Evolutionary conservation across 2,113 vertebrate species (phyloP), one percentile per base, ranked within the genome.

Genomic region (Pygoscelis adeliae): DNA sequence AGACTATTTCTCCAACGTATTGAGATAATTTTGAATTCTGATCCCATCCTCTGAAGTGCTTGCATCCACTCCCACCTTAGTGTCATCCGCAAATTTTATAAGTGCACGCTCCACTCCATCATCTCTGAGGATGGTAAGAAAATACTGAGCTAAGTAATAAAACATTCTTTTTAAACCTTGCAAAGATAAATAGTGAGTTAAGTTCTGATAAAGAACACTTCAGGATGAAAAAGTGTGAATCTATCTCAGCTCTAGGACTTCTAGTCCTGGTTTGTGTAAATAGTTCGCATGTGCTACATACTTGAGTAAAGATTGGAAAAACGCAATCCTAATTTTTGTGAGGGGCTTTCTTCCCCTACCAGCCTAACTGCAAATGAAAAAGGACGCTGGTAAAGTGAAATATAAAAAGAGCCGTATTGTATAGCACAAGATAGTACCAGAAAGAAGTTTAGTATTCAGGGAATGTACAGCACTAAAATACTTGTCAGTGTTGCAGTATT

Each of bases 401-500:
- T 42, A 86, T 40, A 76, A 90, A 93, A 81, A 56, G 13, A 91
- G 25, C 29, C 61, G 29, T 77, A 89, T 63, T 91, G 50, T 70
- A 34, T 8, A 85, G 73, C 44, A 83, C 69, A 76, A 89, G 61
- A 82, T 6, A 95, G 63, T 34, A 89, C 53, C 30, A 56, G 56
- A 26, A 65, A 81, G 46, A 96, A 65, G 72, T 81, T 96, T 93
- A 93, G 81, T 85, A 96, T 97, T 93, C 97, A 93, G 85, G 52
- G 63, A 86, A 77, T 15, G 73, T 83, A 59, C 7, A 1, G 58
- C 80, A 73, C 91, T 95, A 66, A 96, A 94, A 80, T 89, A 86
- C 87, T 97, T 96, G 91, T 90, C 93, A 97, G 10, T 66, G 86
- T 83, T 89, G 93, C 93, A 81, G 70, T 91, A 89, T 95, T 96